These are phyloP conservation scores for Hypomesus transpacificus DNA, from an alignment of 2,113 vertebrate species.

Conservation along the genomic window DNA sequence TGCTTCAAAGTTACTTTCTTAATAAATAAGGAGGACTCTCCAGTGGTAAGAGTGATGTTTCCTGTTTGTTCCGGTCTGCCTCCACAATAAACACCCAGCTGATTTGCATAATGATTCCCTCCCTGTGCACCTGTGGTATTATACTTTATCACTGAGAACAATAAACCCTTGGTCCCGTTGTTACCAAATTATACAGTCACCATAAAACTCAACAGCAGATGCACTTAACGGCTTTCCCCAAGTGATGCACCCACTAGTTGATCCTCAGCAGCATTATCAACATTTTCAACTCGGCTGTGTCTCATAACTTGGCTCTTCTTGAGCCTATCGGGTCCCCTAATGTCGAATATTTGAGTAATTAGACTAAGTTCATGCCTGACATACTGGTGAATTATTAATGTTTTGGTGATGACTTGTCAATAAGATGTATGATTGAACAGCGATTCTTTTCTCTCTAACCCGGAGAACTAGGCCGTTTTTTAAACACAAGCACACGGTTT, in stretches of 20 bases:
- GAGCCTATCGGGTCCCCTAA: constrained; percentile 32
- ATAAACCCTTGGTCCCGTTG: constrained; percentile 61
- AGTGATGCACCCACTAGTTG: constrained; percentile 35
- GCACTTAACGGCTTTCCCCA: constrained; percentile 36
- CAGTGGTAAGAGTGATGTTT: constrained; percentile 7
- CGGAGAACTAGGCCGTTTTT: too few relatives aligned
- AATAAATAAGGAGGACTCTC: constrained; percentile 6
- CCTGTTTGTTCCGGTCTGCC: constrained; percentile 40
- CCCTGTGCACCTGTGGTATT: constrained; percentile 56
- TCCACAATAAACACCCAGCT: constrained; percentile 46
- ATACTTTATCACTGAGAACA: constrained; percentile 59
- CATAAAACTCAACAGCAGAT: constrained; percentile 51
- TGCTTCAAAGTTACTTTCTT: not conserved
- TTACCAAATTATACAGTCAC: constrained; percentile 61
- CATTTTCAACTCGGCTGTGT: constrained; percentile 23
- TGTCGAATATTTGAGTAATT: not conserved
- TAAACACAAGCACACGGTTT: too few relatives aligned
- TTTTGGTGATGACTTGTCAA: not conserved
- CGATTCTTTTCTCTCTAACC: too few relatives aligned
- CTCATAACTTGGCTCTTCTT: constrained; percentile 31
- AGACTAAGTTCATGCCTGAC: constrained; percentile 9
- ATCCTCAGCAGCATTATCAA: constrained; percentile 45
- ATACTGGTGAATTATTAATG: constrained; percentile 34
- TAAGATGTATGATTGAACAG: too few relatives aligned
- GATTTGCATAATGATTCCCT: constrained; percentile 59